phyloP scores from a whole-genome alignment of 2,797 vertebrate species.

The Trachops cirrhosus region DNA sequence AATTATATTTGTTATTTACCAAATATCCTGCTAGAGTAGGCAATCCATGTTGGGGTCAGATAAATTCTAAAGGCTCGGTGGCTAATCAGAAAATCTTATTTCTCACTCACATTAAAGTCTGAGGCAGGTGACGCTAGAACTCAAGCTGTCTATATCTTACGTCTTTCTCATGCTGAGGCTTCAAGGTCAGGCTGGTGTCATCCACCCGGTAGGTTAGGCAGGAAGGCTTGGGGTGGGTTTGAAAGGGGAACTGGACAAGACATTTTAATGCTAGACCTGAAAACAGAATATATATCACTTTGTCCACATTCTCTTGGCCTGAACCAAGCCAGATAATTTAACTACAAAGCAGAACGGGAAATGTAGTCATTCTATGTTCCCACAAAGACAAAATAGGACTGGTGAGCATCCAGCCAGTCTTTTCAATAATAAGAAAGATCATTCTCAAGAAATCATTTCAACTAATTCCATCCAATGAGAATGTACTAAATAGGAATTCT shows the following conservation, averaged over 20 bases:
- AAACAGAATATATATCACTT: not conserved
- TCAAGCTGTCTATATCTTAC: not conserved
- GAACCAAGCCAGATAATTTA: not conserved
- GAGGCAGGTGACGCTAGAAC: not conserved
- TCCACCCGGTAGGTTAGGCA: not conserved
- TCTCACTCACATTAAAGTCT: not conserved
- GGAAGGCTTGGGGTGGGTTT: not conserved
- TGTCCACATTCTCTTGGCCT: not conserved
- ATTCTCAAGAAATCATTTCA: constrained; percentile 32
- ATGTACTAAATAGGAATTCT: not conserved
- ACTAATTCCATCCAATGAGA: not conserved
- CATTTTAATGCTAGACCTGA: not conserved
- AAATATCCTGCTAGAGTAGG: not conserved
- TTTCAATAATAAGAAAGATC: not conserved
- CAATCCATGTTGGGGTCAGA: not conserved
- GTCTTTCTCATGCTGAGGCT: not conserved
- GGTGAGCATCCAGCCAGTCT: not conserved
- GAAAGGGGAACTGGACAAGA: not conserved
- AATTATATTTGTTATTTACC: not conserved
- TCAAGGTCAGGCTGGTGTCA: not conserved
- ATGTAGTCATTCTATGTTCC: not conserved
- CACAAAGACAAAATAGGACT: not conserved
- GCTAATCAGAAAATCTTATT: not conserved
- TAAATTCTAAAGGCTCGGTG: not conserved
- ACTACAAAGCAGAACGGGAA: not conserved